These are phyloP conservation scores for Brachyptera risi DNA, from an alignment of 2,888 invertebrate genomes.

Conservation along the genomic window DNA sequence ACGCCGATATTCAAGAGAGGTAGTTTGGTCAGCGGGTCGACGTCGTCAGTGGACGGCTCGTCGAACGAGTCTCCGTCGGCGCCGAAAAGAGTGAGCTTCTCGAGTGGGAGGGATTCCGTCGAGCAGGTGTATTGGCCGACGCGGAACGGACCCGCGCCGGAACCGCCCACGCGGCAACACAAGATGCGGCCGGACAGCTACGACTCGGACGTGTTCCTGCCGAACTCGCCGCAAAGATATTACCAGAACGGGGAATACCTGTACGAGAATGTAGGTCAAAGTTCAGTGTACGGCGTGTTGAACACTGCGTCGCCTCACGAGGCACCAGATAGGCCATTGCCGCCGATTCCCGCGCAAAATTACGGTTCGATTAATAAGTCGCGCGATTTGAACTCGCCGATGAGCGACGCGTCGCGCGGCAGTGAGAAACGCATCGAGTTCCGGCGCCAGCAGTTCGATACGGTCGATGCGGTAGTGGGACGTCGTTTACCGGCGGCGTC, in stretches of 20 bases:
- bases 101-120: slow-evolving; percentile 26
- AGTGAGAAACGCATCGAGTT: too few species aligned
- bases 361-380: slow-evolving; percentile 29
- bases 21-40: slow-evolving; percentile 24
- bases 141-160: slow-evolving; percentile 34
- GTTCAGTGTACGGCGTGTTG: not conserved
- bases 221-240: slow-evolving; percentile 21
- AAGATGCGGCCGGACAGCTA: slow-evolving; percentile 14
- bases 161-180: slow-evolving; percentile 35
- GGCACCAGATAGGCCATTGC: slow-evolving; percentile 33
- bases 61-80: slow-evolving; percentile 23
- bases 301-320: not conserved
- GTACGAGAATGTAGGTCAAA: slow-evolving; percentile 17
- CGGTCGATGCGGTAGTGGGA: not conserved
- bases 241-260: slow-evolving; percentile 7
- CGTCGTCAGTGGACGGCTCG: slow-evolving; percentile 22
- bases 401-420: slow-evolving; percentile 3
- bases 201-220: slow-evolving; percentile 28
- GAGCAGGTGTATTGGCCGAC: slow-evolving; percentile 35
- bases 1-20: slow-evolving; percentile 35
- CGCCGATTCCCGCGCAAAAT: slow-evolving; percentile 31
- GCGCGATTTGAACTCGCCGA: not conserved
- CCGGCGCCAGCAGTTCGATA: not conserved
- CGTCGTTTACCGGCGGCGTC: not conserved
- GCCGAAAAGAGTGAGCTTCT: slow-evolving; percentile 36